Evolutionary conservation across 2,113 vertebrate genomes (phyloP).

Genomic region (Laticauda colubrina): DNA sequence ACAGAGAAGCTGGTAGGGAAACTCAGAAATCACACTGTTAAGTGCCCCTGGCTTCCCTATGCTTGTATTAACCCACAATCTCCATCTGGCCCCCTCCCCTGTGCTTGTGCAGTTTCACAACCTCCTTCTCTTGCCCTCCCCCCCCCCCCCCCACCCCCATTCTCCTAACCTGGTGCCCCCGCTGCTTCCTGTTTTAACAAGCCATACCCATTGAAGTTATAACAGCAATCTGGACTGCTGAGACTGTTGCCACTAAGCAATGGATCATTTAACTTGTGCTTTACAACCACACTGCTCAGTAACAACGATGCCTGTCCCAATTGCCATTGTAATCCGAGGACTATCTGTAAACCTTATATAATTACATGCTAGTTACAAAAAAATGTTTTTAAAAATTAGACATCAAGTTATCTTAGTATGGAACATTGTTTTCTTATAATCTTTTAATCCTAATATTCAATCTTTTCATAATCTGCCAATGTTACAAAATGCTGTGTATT

Average conservation of each 20-base stretch:
- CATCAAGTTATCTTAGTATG: neutral
- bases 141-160: rapidly evolving
- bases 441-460: neutral
- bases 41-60: neutral
- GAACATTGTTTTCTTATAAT: neutral
- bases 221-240: neutral
- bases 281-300: neutral
- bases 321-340: neutral
- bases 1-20: neutral
- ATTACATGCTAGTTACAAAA: neutral
- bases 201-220: neutral
- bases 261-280: neutral
- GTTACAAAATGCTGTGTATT: neutral
- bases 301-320: neutral
- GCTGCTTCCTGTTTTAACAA: neutral
- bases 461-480: neutral
- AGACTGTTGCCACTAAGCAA: neutral
- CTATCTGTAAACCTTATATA: neutral
- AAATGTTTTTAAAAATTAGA: neutral
- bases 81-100: neutral
- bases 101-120: neutral
- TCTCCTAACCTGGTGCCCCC: neutral
- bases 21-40: neutral
- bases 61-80: neutral
- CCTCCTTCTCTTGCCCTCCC: neutral